Conservation (phyloP, 2,888 invertebrate genomes). For the Diarsia mendica region DNA sequence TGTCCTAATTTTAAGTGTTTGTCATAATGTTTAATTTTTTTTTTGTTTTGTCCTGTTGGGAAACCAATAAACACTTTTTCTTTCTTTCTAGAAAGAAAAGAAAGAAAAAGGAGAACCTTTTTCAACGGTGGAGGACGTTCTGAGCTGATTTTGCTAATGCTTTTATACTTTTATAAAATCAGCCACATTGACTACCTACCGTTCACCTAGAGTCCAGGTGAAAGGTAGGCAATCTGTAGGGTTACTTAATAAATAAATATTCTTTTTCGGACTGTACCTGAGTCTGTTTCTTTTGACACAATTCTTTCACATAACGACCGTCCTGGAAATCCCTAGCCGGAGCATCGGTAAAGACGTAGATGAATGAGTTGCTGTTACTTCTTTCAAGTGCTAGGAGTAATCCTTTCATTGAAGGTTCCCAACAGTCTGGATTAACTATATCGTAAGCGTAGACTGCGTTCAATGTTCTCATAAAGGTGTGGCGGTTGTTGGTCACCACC, state of each 20-base stretch:
- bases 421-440: slow-evolving; percentile 54
- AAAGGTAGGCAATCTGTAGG: neutral
- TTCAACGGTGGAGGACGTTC: too few species aligned
- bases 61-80: too few species aligned
- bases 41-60: too few species aligned
- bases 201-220: neutral
- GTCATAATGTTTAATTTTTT: too few species aligned
- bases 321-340: slow-evolving; percentile 63
- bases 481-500: slow-evolving; percentile 30
- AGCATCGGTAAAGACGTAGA: slow-evolving; percentile 75
- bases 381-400: slow-evolving; percentile 60
- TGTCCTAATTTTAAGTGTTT: too few species aligned
- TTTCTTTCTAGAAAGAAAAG: too few species aligned
- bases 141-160: neutral
- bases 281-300: slow-evolving; percentile 67
- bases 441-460: slow-evolving; percentile 26
- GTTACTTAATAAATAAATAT: neutral
- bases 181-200: too few species aligned
- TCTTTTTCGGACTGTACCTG: slow-evolving; percentile 58
- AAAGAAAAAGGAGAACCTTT: too few species aligned
- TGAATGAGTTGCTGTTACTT: slow-evolving; percentile 66
- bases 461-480: slow-evolving; percentile 37
- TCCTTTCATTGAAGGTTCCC: slow-evolving; percentile 66
- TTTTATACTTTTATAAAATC: neutral
- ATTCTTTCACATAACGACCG: slow-evolving; percentile 49